phyloP scores from a whole-genome alignment of 2,113 vertebrate genomes.

The Merops nubicus region DNA sequence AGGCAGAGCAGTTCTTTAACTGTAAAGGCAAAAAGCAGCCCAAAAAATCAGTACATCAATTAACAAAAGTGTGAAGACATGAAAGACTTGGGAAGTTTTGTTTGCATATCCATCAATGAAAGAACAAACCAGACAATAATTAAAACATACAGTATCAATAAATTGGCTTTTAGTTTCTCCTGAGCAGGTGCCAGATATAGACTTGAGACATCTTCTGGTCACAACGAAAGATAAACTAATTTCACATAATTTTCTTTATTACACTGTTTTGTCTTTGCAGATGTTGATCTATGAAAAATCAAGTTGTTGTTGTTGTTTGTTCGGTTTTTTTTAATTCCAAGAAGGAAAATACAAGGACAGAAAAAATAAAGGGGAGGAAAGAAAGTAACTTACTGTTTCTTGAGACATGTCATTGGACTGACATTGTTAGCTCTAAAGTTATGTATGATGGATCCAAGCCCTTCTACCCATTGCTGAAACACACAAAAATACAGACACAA shows the following conservation, averaged over 20 bases:
- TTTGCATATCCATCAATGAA: background rate
- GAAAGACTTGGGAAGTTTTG: background rate
- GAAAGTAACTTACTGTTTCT: conserved; percentile 91
- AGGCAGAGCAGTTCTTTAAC: background rate
- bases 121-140: background rate
- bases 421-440: conserved; percentile 99
- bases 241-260: background rate
- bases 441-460: conserved; percentile 92
- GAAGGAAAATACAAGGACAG: background rate
- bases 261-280: background rate
- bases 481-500: background rate
- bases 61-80: background rate
- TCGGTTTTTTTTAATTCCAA: background rate
- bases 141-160: background rate
- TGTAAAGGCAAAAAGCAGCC: background rate
- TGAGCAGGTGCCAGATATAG: background rate
- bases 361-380: background rate
- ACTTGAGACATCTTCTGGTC: background rate
- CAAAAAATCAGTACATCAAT: background rate
- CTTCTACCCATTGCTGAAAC: conserved; percentile 96
- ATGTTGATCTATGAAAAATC: background rate
- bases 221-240: background rate
- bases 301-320: too few species aligned
- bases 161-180: background rate
- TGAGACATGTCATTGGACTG: conserved; percentile 98